Base-by-base conservation (phyloP, 1,140 invertebrate genomes). In the Gonioctena quinquepunctata region DNA sequence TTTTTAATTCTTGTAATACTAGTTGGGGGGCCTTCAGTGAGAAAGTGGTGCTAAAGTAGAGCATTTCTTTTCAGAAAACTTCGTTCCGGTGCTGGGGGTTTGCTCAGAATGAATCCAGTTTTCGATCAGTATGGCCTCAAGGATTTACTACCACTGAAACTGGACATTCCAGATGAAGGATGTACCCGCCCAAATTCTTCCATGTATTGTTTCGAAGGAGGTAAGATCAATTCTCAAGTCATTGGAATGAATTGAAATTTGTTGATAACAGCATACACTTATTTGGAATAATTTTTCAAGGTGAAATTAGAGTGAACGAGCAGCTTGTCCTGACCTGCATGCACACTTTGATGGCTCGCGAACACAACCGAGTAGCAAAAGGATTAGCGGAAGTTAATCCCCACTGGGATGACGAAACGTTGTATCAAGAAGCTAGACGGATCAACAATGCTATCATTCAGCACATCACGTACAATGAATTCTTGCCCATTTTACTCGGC, bases 381-480 rank as follows among this genome's bases (percentile, higher is more conserved):
- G 91, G 85, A 21, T 82, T 97, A 27, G 87, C 89, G 0, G 85
- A 89, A 59, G 88, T 97, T 7, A 98, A 98, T 85, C 94, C 94
- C 1, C 95, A 97, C 78, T 97, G 96, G 96, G 93, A 96, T 79
- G 96, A 98, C 79, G 96, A 98, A 84, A 96, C 90, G 0, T 80
- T 98, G 0, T 99, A 93, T 86, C 95, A 98, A 86, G 96, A 98
- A 86, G 85, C 95, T 0, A 87, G 96, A 71, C 88, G 94, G 50
- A 96, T 99, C 76, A 90, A 93, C 57, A 94, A 95, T 57, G 96
- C 95, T 2, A 89, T 94, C 81, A 91, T 96, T 59, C 96, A 98
- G 82, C 95, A 98, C 77, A 93, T 98, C 49, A 96, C 95, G 0
- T 98, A 92, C 83, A 96, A 96, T 79, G 96, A 98, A 85, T 99